These are phyloP conservation scores for Andrena minutula DNA, from an alignment of 2,888 invertebrate species.

Conservation along the genomic window DNA sequence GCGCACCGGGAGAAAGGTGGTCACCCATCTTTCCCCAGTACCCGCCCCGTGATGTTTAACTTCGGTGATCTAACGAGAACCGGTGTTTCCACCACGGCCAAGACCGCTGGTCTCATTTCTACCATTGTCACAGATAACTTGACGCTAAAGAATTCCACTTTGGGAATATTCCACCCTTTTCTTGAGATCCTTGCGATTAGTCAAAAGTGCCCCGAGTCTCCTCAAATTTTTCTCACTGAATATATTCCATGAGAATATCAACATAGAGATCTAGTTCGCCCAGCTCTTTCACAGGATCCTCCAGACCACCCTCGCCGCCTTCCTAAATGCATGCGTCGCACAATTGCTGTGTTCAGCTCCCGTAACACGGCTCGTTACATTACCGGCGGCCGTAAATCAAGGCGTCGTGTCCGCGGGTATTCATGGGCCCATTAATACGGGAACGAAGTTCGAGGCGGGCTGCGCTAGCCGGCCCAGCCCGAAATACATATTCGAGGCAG, in stretches of 20 bases:
- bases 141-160: too few species aligned
- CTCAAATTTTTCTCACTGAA: too few species aligned
- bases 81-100: too few species aligned
- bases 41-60: too few species aligned
- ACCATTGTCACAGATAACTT: background rate
- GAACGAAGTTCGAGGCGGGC: background rate
- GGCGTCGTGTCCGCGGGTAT: conserved; percentile 2
- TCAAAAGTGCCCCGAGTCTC: too few species aligned
- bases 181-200: too few species aligned
- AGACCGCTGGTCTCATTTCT: too few species aligned
- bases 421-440: conserved; percentile 40
- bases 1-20: too few species aligned
- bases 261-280: background rate
- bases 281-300: background rate
- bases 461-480: background rate
- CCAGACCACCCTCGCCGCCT: background rate
- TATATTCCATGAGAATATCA: background rate
- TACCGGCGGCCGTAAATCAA: conserved; percentile 38
- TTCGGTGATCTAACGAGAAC: too few species aligned
- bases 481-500: conserved; percentile 16
- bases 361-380: conserved; percentile 36
- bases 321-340: background rate
- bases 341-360: conserved; percentile 7
- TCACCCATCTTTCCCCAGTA: too few species aligned
- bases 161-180: too few species aligned